These are phyloP conservation scores for Solen grandis DNA, from an alignment of 1,140 invertebrate genomes.

Conservation along the genomic window DNA sequence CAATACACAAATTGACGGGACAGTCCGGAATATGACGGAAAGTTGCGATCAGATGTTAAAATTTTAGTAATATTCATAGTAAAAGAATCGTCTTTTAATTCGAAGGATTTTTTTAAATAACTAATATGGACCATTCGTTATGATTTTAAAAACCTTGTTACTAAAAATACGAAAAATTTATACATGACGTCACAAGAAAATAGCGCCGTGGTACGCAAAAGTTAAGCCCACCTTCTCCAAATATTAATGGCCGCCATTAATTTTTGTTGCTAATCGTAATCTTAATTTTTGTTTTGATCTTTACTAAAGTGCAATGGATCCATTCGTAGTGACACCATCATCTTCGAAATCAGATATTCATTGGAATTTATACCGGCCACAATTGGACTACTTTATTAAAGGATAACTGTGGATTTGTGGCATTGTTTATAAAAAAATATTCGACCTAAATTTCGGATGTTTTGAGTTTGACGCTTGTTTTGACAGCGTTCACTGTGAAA, in stretches of 20 bases:
- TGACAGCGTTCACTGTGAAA: not conserved
- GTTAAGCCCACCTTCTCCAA: slow-evolving; percentile 59
- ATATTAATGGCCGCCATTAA: slow-evolving; percentile 72
- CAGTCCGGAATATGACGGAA: not conserved
- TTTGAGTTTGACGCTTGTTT: slow-evolving; percentile 31
- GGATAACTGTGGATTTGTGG: not conserved
- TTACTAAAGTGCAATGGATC: slow-evolving; percentile 28
- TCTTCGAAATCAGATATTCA: slow-evolving; percentile 21
- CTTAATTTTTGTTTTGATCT: not conserved
- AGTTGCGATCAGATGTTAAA: no score
- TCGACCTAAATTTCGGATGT: slow-evolving; percentile 50
- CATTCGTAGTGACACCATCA: slow-evolving; percentile 38
- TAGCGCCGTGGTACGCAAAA: slow-evolving; percentile 59
- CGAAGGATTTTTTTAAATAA: no score
- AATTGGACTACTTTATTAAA: slow-evolving; percentile 9
- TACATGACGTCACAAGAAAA: slow-evolving; percentile 58
- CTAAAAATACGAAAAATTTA: not conserved
- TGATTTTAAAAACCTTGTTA: no score
- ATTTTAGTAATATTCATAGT: no score
- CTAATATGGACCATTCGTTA: no score
- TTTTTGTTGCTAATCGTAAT: not conserved
- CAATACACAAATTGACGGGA: not conserved
- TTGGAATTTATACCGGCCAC: slow-evolving; percentile 16
- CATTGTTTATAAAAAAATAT: slow-evolving; percentile 47
- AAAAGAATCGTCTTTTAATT: no score